Evolutionary conservation across 2,113 vertebrate genomes (phyloP).

Genomic region (Epinephelus lanceolatus): DNA sequence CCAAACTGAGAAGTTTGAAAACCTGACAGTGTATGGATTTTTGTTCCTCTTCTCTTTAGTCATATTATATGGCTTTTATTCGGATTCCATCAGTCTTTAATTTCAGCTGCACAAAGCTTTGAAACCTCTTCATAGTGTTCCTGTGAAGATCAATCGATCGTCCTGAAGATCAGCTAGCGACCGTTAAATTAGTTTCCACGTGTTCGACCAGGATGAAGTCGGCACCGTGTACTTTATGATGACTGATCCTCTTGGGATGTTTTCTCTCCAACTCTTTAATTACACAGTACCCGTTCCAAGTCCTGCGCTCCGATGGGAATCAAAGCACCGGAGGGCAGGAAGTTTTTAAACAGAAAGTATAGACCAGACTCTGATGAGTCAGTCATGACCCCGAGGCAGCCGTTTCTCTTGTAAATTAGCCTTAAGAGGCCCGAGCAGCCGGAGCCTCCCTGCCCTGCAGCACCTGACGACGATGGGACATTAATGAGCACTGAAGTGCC

Average conservation of each 20-base stretch:
- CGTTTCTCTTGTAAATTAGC: constrained; percentile 63
- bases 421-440: constrained; percentile 43
- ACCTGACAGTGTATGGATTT: constrained; percentile 24
- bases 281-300: constrained; percentile 14
- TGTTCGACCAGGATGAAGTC: constrained; percentile 30
- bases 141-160: constrained; percentile 38
- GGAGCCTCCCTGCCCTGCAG: constrained; percentile 48
- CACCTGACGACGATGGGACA: constrained; percentile 21
- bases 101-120: constrained; percentile 14
- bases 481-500: constrained; percentile 49
- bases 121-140: not conserved
- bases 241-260: constrained; percentile 13
- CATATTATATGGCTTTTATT: constrained; percentile 32
- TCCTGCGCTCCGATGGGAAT: constrained; percentile 35
- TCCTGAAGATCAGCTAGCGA: not conserved
- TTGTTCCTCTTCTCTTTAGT: constrained; percentile 6
- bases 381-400: constrained; percentile 43
- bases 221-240: constrained; percentile 8
- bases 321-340: constrained; percentile 58
- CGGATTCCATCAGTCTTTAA: not conserved
- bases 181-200: constrained; percentile 21
- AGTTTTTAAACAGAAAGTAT: constrained; percentile 40
- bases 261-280: constrained; percentile 51
- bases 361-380: constrained; percentile 35
- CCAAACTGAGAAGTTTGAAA: constrained; percentile 38